Evolutionary conservation across 1,140 invertebrate genomes (phyloP), one percentile per base, ranked within the genome.

Genomic region (Neodiprion fabricii): DNA sequence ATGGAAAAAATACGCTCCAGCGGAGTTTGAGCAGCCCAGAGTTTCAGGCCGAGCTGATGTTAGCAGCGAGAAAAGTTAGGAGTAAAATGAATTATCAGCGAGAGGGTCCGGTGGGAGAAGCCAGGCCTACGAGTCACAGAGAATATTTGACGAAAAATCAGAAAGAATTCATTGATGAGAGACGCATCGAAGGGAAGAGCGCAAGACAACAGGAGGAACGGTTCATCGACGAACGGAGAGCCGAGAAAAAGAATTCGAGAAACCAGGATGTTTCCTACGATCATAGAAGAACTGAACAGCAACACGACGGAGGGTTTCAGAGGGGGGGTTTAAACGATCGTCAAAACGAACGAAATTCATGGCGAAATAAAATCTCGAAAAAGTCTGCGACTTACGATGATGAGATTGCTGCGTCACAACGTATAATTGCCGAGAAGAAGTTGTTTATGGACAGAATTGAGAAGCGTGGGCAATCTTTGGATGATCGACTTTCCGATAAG

Each of bases 31-130:
- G 91, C 83, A 91, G 91, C 77, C 91, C 92, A 69, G 92, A 94
- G 85, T 93, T 93, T 85, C 91, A 92, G 85, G 89, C 90, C 40
- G 92, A 94, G 84, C 83, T 93, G 48, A 90, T 92, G 83, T 91
- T 92, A 81, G 92, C 90, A 28, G 92, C 92, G 67, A 89, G 88
- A 84, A 91, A 89, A 81, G 89, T 93, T 75, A 90, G 91, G 76
- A 90, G 87, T 75, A 85, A 85, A 72, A 70, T 85, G 11, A 78
- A 82, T 48, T 81, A 77, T 66, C 71, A 74, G 53, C 74, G 77
- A 11, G 76, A 74, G 21, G 48, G 73, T 17, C 67, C 67, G 17
- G 78, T 76, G 28, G 71, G 14, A 21, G 75, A 76, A 48, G 67
- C 72, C 7, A 67, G 17, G 1, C 9, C 10, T 74, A 74, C 17